Percentiles rank a stretch among this genome's conserved stretches.
These are phyloP conservation scores for Proteles cristata DNA, from an alignment of 2,113 vertebrate species.

Conservation along the genomic window DNA sequence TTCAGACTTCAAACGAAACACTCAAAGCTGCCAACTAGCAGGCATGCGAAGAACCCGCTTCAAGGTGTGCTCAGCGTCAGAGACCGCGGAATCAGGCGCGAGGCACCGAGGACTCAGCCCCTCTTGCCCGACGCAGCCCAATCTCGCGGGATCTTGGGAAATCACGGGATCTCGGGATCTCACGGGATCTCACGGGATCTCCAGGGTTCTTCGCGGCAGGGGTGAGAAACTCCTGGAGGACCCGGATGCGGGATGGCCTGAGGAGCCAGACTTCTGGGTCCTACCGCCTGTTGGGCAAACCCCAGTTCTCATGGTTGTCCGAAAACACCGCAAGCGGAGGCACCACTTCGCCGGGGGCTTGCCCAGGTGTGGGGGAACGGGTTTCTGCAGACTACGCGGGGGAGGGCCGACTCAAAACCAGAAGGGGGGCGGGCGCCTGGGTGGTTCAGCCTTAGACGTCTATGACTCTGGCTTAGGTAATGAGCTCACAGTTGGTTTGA, in stretches of 20 bases:
- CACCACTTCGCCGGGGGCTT: background rate
- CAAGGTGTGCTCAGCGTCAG: rapidly evolving
- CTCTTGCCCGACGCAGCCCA: rapidly evolving
- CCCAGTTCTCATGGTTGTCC: rapidly evolving
- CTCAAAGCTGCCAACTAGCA: background rate
- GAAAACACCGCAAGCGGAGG: background rate
- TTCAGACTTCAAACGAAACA: background rate
- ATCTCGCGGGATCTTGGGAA: background rate
- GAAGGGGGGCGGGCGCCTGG: background rate
- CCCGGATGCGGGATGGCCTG: rapidly evolving
- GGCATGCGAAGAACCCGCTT: rapidly evolving
- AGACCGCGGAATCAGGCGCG: rapidly evolving
- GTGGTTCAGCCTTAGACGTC: too few relatives aligned
- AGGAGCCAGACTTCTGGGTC: rapidly evolving
- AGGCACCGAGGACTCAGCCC: rapidly evolving
- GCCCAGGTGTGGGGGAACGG: background rate
- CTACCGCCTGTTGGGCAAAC: background rate
- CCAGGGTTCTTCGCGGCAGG: rapidly evolving
- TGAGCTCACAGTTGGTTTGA: too few relatives aligned
- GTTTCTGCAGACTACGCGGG: rapidly evolving
- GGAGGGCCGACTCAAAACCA: background rate
- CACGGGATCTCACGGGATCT: background rate
- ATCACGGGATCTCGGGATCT: background rate
- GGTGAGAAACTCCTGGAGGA: too few relatives aligned
- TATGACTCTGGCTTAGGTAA: too few relatives aligned